These are phyloP conservation scores for Tuberolachnus salignus DNA, from an alignment of 2,888 invertebrate species.

Conservation along the genomic window DNA sequence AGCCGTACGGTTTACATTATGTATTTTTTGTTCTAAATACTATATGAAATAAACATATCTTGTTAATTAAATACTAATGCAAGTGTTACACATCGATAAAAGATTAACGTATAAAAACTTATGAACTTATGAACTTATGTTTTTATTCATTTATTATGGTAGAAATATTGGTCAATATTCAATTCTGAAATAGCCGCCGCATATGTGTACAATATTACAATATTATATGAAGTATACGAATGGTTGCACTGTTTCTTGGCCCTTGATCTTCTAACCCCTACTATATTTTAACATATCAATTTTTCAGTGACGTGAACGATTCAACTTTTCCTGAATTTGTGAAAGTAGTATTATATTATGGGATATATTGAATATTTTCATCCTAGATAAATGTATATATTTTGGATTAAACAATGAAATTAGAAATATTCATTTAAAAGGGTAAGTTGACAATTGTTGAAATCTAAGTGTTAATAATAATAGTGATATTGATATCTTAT, in stretches of 20 bases:
- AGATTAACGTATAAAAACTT: too few relatives aligned
- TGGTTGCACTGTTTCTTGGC: conserved; percentile 47
- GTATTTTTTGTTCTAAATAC: not conserved
- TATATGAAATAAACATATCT: too few relatives aligned
- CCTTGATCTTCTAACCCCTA: conserved; percentile 41
- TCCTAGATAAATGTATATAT: not conserved
- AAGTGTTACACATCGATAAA: too few relatives aligned
- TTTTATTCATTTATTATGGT: too few relatives aligned
- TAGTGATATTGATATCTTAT: conserved; percentile 2
- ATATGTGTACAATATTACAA: conserved; percentile 3
- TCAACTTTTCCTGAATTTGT: conserved; percentile 45
- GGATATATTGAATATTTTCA: not conserved
- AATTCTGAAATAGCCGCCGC: not conserved
- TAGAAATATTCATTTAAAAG: not conserved
- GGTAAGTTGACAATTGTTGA: conserved; percentile 6
- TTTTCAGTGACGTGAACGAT: conserved; percentile 54
- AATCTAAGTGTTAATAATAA: conserved; percentile 5
- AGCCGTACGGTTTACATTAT: not conserved
- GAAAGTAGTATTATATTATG: conserved; percentile 33
- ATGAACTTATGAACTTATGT: too few relatives aligned
- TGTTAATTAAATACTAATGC: too few relatives aligned
- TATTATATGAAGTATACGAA: conserved; percentile 21
- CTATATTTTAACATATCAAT: conserved; percentile 33
- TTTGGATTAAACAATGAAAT: conserved; percentile 17
- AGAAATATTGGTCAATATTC: too few relatives aligned